These are phyloP conservation scores for Trachymyrmex cornetzi DNA, from an alignment of 1,140 invertebrate genomes.

Conservation along the genomic window DNA sequence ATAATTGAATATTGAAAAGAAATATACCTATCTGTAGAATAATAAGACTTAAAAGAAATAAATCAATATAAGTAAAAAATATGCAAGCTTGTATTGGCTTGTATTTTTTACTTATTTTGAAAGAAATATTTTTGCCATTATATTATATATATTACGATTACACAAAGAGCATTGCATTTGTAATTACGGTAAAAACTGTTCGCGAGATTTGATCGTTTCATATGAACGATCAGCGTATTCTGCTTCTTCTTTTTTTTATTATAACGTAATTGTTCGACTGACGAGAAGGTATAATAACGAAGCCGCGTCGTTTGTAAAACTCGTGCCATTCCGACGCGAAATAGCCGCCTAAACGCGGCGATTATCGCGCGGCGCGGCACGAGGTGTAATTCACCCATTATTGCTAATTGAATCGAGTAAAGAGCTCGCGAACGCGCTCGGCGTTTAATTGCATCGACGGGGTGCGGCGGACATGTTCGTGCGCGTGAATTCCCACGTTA, in stretches of 20 bases:
- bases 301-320: constrained; percentile 6
- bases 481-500: constrained; percentile 70
- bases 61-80: no score
- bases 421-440: constrained; percentile 6
- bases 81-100: no score
- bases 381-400: constrained; percentile 72
- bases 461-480: constrained; percentile 26
- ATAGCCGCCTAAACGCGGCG: constrained; percentile 30
- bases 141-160: not conserved
- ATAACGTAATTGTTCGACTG: constrained; percentile 31
- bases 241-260: constrained; percentile 42
- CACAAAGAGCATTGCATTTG: not conserved
- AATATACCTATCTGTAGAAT: no score
- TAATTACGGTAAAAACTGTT: not conserved
- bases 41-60: no score
- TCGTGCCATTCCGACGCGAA: constrained; percentile 28
- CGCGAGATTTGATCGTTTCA: constrained; percentile 7
- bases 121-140: not conserved
- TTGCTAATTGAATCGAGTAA: constrained; percentile 72
- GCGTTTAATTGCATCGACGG: constrained; percentile 68
- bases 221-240: not conserved
- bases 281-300: constrained; percentile 11
- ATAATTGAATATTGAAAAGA: not conserved
- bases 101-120: no score
- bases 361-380: constrained; percentile 25